Conservation (phyloP, 2,113 vertebrate genomes). For the Cranoglanis bouderius region DNA sequence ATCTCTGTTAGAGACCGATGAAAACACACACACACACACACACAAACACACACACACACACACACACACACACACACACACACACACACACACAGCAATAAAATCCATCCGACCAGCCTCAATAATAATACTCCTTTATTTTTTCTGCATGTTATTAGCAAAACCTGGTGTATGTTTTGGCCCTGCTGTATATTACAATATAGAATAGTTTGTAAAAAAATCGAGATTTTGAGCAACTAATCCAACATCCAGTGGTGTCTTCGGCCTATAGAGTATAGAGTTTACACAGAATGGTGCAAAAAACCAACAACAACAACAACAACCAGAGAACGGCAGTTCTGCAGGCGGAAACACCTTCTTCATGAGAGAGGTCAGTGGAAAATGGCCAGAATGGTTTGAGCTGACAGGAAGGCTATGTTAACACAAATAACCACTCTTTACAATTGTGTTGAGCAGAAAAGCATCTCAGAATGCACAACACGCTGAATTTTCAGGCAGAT, state of each 20-base stretch:
- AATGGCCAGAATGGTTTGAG: background rate
- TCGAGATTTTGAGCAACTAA: background rate
- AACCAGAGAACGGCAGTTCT: background rate
- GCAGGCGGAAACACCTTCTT: background rate
- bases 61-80: background rate
- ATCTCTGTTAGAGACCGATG: constrained; percentile 8
- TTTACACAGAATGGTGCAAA: background rate
- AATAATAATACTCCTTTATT: constrained; percentile 12
- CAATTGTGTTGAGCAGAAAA: background rate
- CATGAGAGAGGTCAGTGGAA: background rate
- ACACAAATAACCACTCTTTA: background rate
- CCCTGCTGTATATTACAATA: background rate
- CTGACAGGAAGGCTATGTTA: background rate
- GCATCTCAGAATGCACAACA: background rate
- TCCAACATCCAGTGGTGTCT: background rate
- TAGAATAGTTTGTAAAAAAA: background rate
- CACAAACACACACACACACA: background rate
- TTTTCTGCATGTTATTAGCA: constrained; percentile 3
- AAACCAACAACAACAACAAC: background rate
- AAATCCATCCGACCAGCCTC: constrained; percentile 2
- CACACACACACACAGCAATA: background rate
- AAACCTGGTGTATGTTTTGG: background rate
- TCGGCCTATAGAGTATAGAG: background rate
- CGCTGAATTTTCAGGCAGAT: background rate
- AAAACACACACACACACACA: constrained; percentile 3